Conservation (phyloP, 2,888 invertebrate species). For the Emesis russula region DNA sequence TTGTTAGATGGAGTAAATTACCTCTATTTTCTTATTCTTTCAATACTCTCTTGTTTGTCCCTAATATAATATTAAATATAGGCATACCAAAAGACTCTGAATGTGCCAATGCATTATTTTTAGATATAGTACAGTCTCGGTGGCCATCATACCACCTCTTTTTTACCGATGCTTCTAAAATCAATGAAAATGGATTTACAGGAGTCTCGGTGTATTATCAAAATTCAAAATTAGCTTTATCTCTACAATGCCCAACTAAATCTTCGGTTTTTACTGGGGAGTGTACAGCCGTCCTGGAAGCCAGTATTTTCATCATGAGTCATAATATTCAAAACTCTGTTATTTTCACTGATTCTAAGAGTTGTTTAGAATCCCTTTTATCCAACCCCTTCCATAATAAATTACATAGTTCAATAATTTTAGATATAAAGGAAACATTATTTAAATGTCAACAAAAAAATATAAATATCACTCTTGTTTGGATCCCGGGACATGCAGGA, state of each 20-base stretch:
- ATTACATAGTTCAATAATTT: no score
- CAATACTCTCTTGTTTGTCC: background rate
- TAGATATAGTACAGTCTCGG: background rate
- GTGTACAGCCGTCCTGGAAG: background rate
- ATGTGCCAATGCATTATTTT: background rate
- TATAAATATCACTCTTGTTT: no score
- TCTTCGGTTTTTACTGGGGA: no score
- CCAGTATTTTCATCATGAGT: background rate
- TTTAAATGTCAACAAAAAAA: no score
- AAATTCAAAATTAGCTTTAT: background rate
- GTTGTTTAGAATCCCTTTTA: no score
- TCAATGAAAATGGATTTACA: background rate
- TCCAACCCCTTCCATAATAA: no score
- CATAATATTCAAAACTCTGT: no score
- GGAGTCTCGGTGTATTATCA: background rate
- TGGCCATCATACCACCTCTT: background rate
- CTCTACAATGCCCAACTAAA: background rate
- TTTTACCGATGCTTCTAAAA: background rate
- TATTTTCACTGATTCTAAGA: no score
- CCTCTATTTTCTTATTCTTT: background rate
- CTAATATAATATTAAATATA: constrained; percentile 1
- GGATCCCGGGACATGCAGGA: no score
- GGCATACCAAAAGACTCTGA: background rate
- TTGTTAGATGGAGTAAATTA: background rate
- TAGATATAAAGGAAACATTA: background rate